These are phyloP conservation scores for Poeciliopsis retropinna DNA, from an alignment of 2,113 vertebrate genomes.

Conservation along the genomic window DNA sequence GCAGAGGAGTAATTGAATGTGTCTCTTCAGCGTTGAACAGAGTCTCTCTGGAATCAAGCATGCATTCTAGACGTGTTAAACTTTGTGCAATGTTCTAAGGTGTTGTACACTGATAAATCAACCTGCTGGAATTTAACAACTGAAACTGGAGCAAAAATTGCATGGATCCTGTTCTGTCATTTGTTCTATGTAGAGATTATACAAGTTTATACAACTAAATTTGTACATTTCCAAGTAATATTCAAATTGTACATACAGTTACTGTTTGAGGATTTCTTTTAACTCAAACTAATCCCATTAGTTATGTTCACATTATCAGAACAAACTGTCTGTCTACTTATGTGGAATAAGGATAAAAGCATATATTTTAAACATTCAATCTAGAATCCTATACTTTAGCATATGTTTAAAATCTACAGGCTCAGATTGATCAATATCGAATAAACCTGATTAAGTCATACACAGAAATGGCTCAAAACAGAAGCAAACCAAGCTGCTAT, in stretches of 20 bases:
- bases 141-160: background rate
- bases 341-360: background rate
- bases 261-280: too few species aligned
- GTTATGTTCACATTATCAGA: background rate
- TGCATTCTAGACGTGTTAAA: slow-evolving; percentile 21
- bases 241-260: background rate
- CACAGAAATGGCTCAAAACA: background rate
- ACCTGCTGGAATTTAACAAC: background rate
- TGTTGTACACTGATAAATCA: slow-evolving; percentile 1
- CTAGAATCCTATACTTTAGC: background rate
- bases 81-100: slow-evolving; percentile 11
- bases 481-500: background rate
- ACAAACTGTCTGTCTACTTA: background rate
- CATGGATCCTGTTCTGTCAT: background rate
- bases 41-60: slow-evolving; percentile 19
- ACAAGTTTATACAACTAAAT: background rate
- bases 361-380: background rate
- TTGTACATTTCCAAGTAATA: background rate
- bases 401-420: background rate
- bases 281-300: background rate
- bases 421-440: background rate
- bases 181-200: background rate
- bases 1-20: slow-evolving; percentile 28
- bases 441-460: background rate
- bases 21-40: slow-evolving; percentile 27